Percentiles rank a stretch among this genome's conserved stretches.
Evolutionary conservation across 2,113 vertebrate genomes (phyloP).

Genomic region (Alectura lathami): DNA sequence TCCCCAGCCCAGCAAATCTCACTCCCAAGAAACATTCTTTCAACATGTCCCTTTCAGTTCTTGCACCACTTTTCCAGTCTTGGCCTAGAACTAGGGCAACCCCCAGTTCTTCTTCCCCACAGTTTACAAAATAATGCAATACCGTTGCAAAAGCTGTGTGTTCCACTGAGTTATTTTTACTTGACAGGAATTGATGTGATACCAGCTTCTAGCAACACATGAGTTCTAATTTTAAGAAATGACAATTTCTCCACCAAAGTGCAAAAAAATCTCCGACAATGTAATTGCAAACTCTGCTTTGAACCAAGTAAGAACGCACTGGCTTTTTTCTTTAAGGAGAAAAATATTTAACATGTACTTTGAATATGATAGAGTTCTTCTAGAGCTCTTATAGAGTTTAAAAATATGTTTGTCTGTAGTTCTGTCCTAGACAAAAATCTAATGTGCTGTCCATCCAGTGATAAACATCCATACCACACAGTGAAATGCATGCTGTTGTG

Average conservation of each 20-base stretch:
- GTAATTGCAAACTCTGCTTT: not conserved
- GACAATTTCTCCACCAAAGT: not conserved
- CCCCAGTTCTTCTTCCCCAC: not conserved
- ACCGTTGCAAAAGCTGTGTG: not conserved
- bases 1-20: not conserved
- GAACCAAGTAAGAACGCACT: not conserved
- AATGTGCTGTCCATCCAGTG: not conserved
- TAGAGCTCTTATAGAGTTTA: not conserved
- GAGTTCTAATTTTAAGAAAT: not conserved
- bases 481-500: rapidly evolving
- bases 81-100: not conserved
- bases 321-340: not conserved
- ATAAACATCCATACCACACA: not conserved
- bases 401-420: not conserved
- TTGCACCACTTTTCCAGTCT: not conserved
- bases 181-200: not conserved
- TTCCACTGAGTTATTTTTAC: not conserved
- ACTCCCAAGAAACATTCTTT: not conserved
- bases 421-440: not conserved
- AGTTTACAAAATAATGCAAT: not conserved
- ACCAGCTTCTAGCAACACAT: not conserved
- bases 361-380: too few relatives aligned
- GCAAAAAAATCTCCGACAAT: not conserved
- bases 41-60: not conserved
- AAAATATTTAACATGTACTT: not conserved